Conservation (phyloP, 53 echinoderm and acorn worm species). For the Henricia sp. region DNA sequence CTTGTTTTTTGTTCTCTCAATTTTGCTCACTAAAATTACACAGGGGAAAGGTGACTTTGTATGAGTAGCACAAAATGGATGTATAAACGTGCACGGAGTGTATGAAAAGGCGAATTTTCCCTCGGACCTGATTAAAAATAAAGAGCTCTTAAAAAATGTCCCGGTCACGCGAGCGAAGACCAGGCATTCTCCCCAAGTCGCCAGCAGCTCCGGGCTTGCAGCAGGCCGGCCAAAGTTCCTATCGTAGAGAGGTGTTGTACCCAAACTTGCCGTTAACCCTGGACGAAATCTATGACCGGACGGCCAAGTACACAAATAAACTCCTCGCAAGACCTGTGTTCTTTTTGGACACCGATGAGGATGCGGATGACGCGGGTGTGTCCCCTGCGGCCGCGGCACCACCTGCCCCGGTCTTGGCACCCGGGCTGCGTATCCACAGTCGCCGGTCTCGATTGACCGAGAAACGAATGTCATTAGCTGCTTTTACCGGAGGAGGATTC, state of each 20-base stretch:
- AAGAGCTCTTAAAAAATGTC: conserved; percentile 1
- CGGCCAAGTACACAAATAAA: conserved; percentile 74
- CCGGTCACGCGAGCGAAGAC: conserved; percentile 14
- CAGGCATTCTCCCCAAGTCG: conserved; percentile 15
- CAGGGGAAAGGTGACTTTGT: too few species aligned
- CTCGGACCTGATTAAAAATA: neutral
- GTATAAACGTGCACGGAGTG: too few species aligned
- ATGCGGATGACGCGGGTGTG: neutral
- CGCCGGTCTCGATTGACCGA: conserved; percentile 16
- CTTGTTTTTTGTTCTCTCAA: too few species aligned
- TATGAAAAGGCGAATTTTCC: too few species aligned
- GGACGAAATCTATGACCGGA: conserved; percentile 93
- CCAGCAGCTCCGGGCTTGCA: neutral
- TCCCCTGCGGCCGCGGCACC: neutral
- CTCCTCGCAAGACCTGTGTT: conserved; percentile 76
- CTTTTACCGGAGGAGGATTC: neutral
- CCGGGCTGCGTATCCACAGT: neutral
- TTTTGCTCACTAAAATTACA: too few species aligned
- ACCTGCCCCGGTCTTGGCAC: too few species aligned
- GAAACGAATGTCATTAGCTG: conserved; percentile 36
- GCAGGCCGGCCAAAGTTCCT: conserved; percentile 7
- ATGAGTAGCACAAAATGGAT: too few species aligned
- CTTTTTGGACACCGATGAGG: conserved; percentile 57
- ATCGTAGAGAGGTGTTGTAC: conserved; percentile 63
- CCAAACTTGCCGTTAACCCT: conserved; percentile 75